Evolutionary conservation across 37 sponge, comb jelly and placozoan genomes (phyloP), one percentile per base, ranked within the genome.

Genomic region (Bolinopsis microptera): DNA sequence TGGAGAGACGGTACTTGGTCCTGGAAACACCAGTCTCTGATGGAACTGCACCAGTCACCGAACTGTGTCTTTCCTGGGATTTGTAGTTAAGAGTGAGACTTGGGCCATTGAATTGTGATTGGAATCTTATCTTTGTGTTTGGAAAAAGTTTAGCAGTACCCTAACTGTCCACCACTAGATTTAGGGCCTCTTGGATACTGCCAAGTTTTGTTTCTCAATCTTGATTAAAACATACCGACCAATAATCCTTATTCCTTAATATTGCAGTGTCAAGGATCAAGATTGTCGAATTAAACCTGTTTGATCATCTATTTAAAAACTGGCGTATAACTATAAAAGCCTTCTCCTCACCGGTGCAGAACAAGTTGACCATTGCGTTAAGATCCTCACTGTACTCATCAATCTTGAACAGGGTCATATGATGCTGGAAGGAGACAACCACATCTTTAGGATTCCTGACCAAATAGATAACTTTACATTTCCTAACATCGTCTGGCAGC

Each of bases 351-450:
- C 90, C 90, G 37, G 40, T 5, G 39, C 90, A 86, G 26, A 86
- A 86, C 41, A 86, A 38, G 0, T 86, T 27, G 61, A 86, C 90
- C 90, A 86, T 39, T 25, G 41, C 39, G 90, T 23, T 34, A 8
- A 86, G 90, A n/a, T 18, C 24, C 41, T 38, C 90, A 16, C 36
- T 34, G 39, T 86, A 86, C 25, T 23, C 90, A 48, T 86, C 90
- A 24, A 41, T 38, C 1, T 24, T 39, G 61, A 86, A 86, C 61
- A 86, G 61, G 40, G 32, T 86, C 90, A 86, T 86, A 48, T 86
- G 90, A 27, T 86, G 90, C 22, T 86, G 90, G 61, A 28, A 86
- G 2, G 61, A 41, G n/a, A 86, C 90, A 1, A 86, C 90, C 90
- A 86, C 90, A 39, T 86, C 90, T 34, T 41, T 86, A 39, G 90